These are phyloP conservation scores for Octomys mimax DNA, from an alignment of 2,797 vertebrate species.

Conservation along the genomic window DNA sequence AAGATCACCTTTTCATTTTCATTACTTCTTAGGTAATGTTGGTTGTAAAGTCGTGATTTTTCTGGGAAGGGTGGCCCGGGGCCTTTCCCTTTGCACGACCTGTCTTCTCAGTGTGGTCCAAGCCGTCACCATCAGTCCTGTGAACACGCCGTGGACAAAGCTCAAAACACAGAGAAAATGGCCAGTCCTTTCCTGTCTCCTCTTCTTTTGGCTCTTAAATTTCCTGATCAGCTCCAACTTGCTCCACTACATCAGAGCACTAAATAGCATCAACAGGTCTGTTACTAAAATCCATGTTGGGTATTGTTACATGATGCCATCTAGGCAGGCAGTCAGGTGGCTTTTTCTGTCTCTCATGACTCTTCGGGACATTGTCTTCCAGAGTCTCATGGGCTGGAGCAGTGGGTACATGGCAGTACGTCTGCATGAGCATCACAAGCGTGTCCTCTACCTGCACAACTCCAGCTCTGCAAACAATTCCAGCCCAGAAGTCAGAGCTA, in stretches of 20 bases:
- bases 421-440: constrained; percentile 32
- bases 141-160: not conserved
- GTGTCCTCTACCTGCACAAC: not conserved
- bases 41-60: not conserved
- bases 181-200: not conserved
- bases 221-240: constrained; percentile 11
- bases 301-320: not conserved
- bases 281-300: not conserved
- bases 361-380: constrained; percentile 41
- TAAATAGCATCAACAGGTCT: not conserved
- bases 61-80: not conserved
- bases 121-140: not conserved
- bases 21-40: not conserved
- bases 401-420: not conserved
- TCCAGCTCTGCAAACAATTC: not conserved
- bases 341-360: constrained; percentile 27
- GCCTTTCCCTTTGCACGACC: not conserved
- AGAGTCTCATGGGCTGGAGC: constrained; percentile 15
- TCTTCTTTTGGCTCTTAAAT: not conserved
- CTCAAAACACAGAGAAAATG: not conserved
- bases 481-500: constrained; percentile 45
- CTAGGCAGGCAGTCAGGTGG: not conserved
- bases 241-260: not conserved
- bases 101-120: not conserved
- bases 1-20: not conserved